Base-by-base conservation (phyloP, 2,113 vertebrate species). In the Rattus norvegicus region DNA sequence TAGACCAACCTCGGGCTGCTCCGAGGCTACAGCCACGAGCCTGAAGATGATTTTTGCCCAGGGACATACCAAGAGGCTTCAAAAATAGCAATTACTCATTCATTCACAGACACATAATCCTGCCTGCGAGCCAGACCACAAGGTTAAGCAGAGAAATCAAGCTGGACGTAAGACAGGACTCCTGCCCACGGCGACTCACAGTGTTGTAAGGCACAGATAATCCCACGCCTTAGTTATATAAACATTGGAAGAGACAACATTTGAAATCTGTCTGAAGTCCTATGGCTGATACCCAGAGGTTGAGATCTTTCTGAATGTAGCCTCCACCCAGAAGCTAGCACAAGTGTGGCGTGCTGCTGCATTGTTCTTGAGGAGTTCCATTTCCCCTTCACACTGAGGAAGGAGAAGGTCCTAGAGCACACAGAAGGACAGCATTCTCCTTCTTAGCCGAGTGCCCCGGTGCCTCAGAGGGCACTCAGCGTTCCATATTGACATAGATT, bases 71-170 rank as follows among this genome's bases (percentile, higher is more conserved):
- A 89, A 28, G 39, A 56, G 65, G 61, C 47, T 90, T 92, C 77
- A 65, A 63, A 95, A 80, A 43, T 28, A 96, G 59, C 76, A 94
- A 36, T 90, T 69, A 63, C 30, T 91, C n/a, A 84, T 83, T 67
- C 72, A 86, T 30, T 89, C 83, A 65, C 65, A 47, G 81, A 88
- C 43, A 94, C 61, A 70, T 28, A 28, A n/a, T 77, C n/a, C 86
- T 91, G 63, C 49, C 77, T 70, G 22, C 54, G 28, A 65, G 56
- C 20, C 59, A 63, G 67, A 94, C 43, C 92, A 10, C 59, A 73
- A 63, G 0, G 0, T 43, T 90, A 70, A 63, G 59, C 59, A 70
- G 0, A 6, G 33, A 36, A 93, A 63, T 39, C 36, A 24, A 93
- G 56, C 75, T 11, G 6, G 63, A 87, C 47, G 8, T 12, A 59